These are phyloP conservation scores for Anarhynchus alexandrinus DNA, from an alignment of 2,113 vertebrate species.

Conservation along the genomic window DNA sequence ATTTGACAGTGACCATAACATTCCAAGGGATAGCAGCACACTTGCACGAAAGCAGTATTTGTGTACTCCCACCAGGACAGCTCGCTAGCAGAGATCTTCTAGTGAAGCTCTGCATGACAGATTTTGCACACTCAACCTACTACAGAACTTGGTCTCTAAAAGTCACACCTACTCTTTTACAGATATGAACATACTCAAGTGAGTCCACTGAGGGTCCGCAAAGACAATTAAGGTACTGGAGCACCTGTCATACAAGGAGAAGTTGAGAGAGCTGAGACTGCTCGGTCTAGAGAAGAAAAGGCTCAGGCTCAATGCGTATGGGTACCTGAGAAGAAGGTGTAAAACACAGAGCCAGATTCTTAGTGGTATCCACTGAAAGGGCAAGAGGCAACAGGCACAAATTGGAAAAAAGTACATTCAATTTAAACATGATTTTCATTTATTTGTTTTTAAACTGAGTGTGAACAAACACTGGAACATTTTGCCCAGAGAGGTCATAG, in stretches of 20 bases:
- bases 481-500: neutral
- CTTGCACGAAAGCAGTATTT: neutral
- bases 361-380: neutral
- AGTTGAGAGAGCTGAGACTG: neutral
- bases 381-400: neutral
- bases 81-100: neutral
- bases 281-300: neutral
- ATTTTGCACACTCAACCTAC: neutral
- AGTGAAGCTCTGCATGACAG: neutral
- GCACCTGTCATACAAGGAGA: neutral
- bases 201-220: neutral
- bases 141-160: neutral
- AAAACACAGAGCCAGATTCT: neutral
- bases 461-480: neutral
- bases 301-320: accelerated
- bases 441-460: neutral
- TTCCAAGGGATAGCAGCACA: neutral
- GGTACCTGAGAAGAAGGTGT: neutral
- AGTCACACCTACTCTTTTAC: neutral
- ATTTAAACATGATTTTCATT: neutral
- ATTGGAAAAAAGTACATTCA: neutral
- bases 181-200: neutral
- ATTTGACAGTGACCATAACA: neutral
- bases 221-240: neutral
- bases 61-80: neutral